These are phyloP conservation scores for Chelmon rostratus DNA, from an alignment of 2,797 vertebrate species.

Conservation along the genomic window DNA sequence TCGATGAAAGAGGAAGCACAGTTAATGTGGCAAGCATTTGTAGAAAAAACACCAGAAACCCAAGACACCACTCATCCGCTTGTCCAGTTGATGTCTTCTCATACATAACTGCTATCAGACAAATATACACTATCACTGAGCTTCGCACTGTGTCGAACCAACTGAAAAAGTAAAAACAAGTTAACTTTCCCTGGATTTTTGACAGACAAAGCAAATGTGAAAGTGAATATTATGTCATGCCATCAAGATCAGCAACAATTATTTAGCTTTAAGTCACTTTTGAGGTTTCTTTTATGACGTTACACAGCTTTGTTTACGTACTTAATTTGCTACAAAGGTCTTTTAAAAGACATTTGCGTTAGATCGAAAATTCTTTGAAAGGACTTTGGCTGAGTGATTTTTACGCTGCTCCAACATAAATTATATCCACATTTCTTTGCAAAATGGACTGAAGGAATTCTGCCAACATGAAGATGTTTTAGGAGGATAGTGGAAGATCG, in stretches of 20 bases:
- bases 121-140: not conserved
- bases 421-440: not conserved
- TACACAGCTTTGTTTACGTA: not conserved
- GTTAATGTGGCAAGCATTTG: not conserved
- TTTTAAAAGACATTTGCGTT: not conserved
- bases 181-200: not conserved
- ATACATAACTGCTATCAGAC: not conserved
- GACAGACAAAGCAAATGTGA: not conserved
- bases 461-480: not conserved
- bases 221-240: not conserved
- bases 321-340: not conserved
- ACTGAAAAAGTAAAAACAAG: not conserved
- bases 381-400: not conserved
- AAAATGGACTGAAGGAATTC: not conserved
- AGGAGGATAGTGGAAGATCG: not conserved
- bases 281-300: too few species aligned
- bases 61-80: not conserved
- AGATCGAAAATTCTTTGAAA: not conserved
- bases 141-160: not conserved
- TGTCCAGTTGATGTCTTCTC: not conserved
- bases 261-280: not conserved
- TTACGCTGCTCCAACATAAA: not conserved
- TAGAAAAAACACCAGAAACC: not conserved
- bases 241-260: not conserved
- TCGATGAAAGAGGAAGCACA: not conserved